phyloP scores from a whole-genome alignment of 2,797 vertebrate species.

The Dryobates pubescens region DNA sequence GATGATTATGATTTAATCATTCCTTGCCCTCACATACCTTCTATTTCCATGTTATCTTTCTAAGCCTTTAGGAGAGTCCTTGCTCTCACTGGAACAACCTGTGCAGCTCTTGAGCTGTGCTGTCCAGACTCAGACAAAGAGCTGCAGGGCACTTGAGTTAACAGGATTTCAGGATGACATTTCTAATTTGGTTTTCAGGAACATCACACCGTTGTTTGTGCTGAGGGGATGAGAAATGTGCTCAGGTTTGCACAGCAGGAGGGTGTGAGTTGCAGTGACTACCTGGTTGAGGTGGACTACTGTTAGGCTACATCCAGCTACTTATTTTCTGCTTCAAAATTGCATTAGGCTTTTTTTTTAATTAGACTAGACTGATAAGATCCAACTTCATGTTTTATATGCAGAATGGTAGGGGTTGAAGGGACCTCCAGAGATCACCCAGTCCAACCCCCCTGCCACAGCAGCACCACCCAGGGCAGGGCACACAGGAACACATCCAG shows the following conservation, averaged over 20 bases:
- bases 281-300: not conserved
- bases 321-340: not conserved
- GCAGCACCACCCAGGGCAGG: no score
- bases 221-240: not conserved
- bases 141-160: not conserved
- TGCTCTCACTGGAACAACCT: rapidly evolving
- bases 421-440: no score
- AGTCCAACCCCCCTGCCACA: no score
- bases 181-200: not conserved
- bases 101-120: not conserved
- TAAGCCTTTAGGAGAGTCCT: not conserved
- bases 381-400: not conserved
- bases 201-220: not conserved
- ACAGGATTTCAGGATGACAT: not conserved
- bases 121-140: not conserved
- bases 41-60: not conserved
- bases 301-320: not conserved
- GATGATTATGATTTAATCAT: no score
- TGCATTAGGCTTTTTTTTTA: not conserved
- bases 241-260: not conserved
- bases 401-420: not conserved
- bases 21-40: rapidly evolving
- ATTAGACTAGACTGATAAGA: not conserved
- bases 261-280: not conserved
- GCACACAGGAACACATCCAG: no score